These are phyloP conservation scores for Cephus cinctus DNA, from an alignment of 1,140 invertebrate species.

Conservation along the genomic window DNA sequence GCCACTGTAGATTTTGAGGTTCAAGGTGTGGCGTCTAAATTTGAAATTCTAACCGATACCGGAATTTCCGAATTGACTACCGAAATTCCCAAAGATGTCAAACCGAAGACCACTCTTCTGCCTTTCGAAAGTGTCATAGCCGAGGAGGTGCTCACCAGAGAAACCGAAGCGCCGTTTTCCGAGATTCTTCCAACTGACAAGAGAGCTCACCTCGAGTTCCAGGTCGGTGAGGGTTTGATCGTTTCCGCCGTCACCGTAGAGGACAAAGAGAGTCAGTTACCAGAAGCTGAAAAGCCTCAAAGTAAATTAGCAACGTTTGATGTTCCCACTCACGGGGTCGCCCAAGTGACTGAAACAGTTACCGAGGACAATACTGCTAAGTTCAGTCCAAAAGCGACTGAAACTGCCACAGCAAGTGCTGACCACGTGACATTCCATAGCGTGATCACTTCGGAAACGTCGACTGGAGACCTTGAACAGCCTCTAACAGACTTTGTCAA, in stretches of 20 bases:
- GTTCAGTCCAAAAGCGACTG: slow-evolving; percentile 31
- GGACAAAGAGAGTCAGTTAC: slow-evolving; percentile 55
- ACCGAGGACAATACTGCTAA: slow-evolving; percentile 40
- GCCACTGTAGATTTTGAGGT: slow-evolving; percentile 54
- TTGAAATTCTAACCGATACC: slow-evolving; percentile 51
- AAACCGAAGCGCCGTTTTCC: slow-evolving; percentile 57
- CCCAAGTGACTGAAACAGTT: slow-evolving; percentile 48
- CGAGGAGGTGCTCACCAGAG: slow-evolving; percentile 51
- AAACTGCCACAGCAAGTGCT: slow-evolving; percentile 40
- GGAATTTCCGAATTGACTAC: slow-evolving; percentile 41
- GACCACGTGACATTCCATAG: slow-evolving; percentile 51
- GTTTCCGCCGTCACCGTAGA: slow-evolving; percentile 55
- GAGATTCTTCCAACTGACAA: slow-evolving; percentile 41
- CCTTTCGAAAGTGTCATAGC: slow-evolving; percentile 51
- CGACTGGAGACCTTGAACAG: slow-evolving; percentile 41
- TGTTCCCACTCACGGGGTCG: slow-evolving; percentile 45
- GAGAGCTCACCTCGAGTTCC: slow-evolving; percentile 50
- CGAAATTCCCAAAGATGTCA: slow-evolving; percentile 36
- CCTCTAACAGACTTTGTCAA: slow-evolving; percentile 43
- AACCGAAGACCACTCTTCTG: slow-evolving; percentile 47
- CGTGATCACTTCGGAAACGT: slow-evolving; percentile 49
- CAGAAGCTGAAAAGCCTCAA: slow-evolving; percentile 36
- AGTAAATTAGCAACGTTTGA: slow-evolving; percentile 47
- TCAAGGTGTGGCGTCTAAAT: slow-evolving; percentile 56
- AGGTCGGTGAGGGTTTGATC: slow-evolving; percentile 52